Evolutionary conservation across 2,797 vertebrate species (phyloP).

Genomic region (Anniella stebbinsi): DNA sequence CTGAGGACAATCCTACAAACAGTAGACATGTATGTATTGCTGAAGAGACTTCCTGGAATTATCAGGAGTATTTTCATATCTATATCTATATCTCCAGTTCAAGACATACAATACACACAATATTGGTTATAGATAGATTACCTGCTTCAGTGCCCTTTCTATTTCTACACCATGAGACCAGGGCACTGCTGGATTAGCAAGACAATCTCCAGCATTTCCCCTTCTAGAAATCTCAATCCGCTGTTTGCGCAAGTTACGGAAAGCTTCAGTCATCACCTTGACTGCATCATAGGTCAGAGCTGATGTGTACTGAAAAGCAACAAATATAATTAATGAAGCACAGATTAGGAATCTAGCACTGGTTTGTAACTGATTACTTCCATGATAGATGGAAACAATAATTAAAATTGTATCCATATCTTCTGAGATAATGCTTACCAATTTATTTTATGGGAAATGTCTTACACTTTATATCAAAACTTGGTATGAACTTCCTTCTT

Average conservation of each 20-base stretch:
- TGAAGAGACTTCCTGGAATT: background rate
- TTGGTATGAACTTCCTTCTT: background rate
- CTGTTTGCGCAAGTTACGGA: conserved; percentile 95
- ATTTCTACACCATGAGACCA: conserved; percentile 99
- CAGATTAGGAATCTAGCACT: background rate
- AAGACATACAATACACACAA: conserved; percentile 42
- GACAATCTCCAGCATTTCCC: conserved; percentile 95
- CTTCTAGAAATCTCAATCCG: conserved; percentile 94
- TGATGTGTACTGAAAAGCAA: conserved; percentile 91
- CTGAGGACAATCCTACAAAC: background rate
- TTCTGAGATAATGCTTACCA: background rate
- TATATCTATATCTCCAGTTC: too few species aligned
- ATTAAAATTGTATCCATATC: conserved; percentile 3
- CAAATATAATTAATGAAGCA: conserved; percentile 51
- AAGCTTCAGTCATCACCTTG: conserved; percentile 98
- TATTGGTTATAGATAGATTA: conserved; percentile 66
- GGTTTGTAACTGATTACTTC: background rate
- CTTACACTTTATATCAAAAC: background rate
- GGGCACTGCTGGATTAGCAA: conserved; percentile 97
- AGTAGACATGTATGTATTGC: conserved; percentile 7
- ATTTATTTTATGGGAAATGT: background rate
- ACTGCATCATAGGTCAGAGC: conserved; percentile 98
- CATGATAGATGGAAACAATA: background rate
- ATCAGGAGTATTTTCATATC: too few species aligned
- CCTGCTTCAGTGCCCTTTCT: conserved; percentile 97